These are phyloP conservation scores for Ceratosolen solmsi DNA, from an alignment of 1,140 invertebrate genomes.

Conservation along the genomic window DNA sequence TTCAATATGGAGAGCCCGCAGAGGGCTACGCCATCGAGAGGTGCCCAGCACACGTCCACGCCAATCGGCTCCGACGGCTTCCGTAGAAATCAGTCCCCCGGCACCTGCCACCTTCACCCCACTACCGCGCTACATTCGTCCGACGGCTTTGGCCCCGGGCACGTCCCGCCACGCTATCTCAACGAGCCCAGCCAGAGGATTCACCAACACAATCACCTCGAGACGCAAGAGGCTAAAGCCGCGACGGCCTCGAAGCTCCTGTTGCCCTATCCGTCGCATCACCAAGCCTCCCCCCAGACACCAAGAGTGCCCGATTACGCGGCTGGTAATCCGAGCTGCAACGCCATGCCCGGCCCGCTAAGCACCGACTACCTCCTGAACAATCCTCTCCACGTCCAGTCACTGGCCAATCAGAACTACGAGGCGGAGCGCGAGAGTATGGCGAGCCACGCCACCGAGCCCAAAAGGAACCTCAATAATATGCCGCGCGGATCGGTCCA, in stretches of 20 bases:
- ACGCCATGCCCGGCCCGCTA: constrained; percentile 28
- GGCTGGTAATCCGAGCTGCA: constrained; percentile 8
- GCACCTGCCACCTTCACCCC: constrained; percentile 51
- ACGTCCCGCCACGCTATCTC: constrained; percentile 2
- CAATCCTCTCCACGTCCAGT: constrained; percentile 45
- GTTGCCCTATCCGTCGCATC: too few species aligned
- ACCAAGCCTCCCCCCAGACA: too few species aligned
- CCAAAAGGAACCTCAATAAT: constrained; percentile 38
- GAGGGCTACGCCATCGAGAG: constrained; percentile 48
- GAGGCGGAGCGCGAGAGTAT: constrained; percentile 18
- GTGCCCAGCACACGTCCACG: constrained; percentile 19
- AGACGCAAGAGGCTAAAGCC: too few species aligned
- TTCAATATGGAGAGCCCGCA: constrained; percentile 57
- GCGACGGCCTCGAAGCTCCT: too few species aligned
- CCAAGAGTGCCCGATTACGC: too few species aligned
- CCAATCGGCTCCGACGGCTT: constrained; percentile 40
- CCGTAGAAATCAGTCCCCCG: constrained; percentile 57
- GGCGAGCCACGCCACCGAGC: not conserved
- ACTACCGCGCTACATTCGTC: constrained; percentile 51
- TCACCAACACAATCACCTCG: too few species aligned
- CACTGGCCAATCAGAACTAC: constrained; percentile 32
- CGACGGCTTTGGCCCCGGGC: constrained; percentile 39
- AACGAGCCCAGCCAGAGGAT: constrained; percentile 53
- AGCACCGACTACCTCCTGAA: constrained; percentile 57
- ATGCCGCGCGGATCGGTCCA: not conserved